phyloP scores from a whole-genome alignment of 2,113 vertebrate genomes.

The Tichodroma muraria region DNA sequence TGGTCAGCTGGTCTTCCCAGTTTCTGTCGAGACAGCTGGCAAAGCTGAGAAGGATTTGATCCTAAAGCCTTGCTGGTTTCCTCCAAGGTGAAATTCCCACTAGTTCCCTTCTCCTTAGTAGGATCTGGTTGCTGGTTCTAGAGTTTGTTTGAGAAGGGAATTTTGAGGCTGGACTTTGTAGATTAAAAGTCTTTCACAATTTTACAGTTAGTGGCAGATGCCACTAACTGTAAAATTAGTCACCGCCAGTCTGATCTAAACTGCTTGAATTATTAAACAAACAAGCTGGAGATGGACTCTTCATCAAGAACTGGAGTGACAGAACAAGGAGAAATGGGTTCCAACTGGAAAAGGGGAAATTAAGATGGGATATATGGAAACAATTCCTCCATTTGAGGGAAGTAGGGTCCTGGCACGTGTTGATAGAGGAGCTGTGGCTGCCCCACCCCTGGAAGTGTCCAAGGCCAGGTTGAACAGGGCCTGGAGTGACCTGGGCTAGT shows the following conservation, averaged over 20 bases:
- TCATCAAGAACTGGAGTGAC: not conserved
- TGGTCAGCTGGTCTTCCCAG: not conserved
- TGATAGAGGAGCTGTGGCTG: not conserved
- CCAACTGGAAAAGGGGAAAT: not conserved
- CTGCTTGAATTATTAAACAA: not conserved
- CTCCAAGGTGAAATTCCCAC: not conserved
- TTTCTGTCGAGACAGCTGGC: not conserved
- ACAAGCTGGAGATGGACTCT: not conserved
- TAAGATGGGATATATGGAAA: not conserved
- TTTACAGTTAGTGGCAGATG: not conserved
- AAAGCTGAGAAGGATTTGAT: not conserved
- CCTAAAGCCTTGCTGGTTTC: not conserved
- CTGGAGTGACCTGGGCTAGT: not conserved
- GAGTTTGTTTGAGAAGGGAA: not conserved
- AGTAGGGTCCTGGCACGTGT: rapidly evolving
- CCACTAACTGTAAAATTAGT: no score
- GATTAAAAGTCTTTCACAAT: not conserved
- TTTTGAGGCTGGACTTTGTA: not conserved
- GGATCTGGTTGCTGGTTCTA: not conserved
- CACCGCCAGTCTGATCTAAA: no score
- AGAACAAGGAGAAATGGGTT: not conserved
- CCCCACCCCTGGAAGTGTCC: not conserved
- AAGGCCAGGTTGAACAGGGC: not conserved
- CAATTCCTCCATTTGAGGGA: not conserved
- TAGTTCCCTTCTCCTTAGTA: not conserved